These are phyloP conservation scores for Fulmarus glacialis DNA, from an alignment of 2,113 vertebrate species.

Conservation along the genomic window DNA sequence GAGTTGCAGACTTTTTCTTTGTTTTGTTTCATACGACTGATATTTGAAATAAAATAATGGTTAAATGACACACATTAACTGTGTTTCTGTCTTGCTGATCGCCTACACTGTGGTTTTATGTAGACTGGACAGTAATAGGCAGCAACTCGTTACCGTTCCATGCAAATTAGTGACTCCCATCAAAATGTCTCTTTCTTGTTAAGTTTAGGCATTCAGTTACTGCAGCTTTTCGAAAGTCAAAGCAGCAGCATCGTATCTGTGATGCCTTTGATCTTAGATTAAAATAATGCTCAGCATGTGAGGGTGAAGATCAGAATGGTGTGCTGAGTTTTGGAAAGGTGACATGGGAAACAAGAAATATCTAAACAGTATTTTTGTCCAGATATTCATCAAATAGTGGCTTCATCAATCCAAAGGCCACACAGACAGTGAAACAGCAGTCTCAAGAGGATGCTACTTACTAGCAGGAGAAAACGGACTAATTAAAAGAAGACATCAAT, in stretches of 20 bases:
- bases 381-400: not conserved
- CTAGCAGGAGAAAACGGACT: not conserved
- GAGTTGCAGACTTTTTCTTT: not conserved
- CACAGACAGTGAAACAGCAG: not conserved
- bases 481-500: not conserved
- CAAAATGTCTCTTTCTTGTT: not conserved
- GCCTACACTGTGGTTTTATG: not conserved
- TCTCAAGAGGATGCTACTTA: not conserved
- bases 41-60: not conserved
- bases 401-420: not conserved
- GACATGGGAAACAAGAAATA: not conserved
- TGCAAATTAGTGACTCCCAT: not conserved
- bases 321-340: not conserved
- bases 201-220: not conserved
- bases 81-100: not conserved
- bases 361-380: not conserved
- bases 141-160: not conserved
- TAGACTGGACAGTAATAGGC: not conserved
- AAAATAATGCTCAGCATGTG: not conserved
- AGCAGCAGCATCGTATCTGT: not conserved
- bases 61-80: not conserved
- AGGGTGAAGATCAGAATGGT: not conserved
- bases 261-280: not conserved
- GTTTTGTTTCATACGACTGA: not conserved
- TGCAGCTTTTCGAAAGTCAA: not conserved